phyloP scores from a whole-genome alignment of 2,113 vertebrate species.

The Macrotis lagotis region DNA sequence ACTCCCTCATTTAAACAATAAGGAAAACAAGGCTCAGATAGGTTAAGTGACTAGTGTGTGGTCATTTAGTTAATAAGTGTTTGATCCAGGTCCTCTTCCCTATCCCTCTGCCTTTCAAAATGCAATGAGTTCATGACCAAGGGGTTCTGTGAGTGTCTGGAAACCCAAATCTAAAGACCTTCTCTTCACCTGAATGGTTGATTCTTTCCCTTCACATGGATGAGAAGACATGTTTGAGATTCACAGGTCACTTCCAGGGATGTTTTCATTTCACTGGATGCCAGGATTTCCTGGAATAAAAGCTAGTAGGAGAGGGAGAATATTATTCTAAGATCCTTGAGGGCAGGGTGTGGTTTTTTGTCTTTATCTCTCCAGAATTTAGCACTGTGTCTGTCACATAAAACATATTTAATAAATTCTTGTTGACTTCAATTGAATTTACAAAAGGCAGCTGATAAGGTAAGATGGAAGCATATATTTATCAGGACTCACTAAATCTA shows the following conservation, averaged over 20 bases:
- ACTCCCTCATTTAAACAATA: neutral
- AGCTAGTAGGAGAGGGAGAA: neutral
- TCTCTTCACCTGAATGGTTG: neutral
- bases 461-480: neutral
- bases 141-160: neutral
- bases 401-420: neutral
- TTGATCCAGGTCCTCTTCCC: neutral
- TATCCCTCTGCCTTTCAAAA: neutral
- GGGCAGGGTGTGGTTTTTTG: neutral
- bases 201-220: neutral
- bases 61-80: neutral
- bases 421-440: neutral
- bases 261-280: neutral
- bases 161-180: neutral
- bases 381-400: neutral
- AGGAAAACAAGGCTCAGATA: no score
- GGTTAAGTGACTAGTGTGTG: neutral
- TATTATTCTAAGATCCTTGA: neutral
- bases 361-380: rapidly evolving
- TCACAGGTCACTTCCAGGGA: neutral
- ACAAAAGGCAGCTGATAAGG: neutral
- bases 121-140: neutral
- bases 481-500: neutral
- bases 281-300: neutral
- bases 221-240: neutral